Evolutionary conservation across 2,797 vertebrate genomes (phyloP), one percentile per base, ranked within the genome.

Genomic region (Denticeps clupeoides): DNA sequence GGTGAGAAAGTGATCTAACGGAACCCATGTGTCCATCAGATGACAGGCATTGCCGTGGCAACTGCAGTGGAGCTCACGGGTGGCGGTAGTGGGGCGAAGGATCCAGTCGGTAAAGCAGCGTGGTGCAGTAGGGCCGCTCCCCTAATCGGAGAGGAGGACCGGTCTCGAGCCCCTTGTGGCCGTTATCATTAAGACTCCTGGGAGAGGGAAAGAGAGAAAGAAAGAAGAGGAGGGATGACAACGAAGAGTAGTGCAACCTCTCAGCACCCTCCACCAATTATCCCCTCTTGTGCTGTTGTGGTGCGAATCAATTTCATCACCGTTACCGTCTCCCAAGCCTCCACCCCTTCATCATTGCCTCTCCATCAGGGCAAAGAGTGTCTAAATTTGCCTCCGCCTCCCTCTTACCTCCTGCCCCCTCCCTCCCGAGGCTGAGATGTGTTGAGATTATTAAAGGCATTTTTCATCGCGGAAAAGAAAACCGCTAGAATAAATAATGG

Each of bases 371-470:
- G 61, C 53, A 56, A 70, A 69, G 65, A 58, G 69, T 21, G 38
- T 73, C 65, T 71, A 77, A 78, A 80, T 78, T 78, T 74, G 70
- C 74, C 73, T 54, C 73, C 67, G 15, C 4, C 13, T 3, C 32
- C 32, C 4, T 7, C 15, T 13, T 7, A 33, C 5, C 4, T 3
- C 33, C 33, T 16, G 31, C 31, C 7, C 31, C 12, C 12, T 15
- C 13, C 16, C 31, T 33, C 13, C 7, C 33, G 16, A 32, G 37
- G 13, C 7, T 3, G 16, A 19, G 19, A 10, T 21, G 35, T 21
- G 67, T 72, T 73, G 58, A 75, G 69, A 80, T 80, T 75, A 81
- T 82, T 76, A 79, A 71, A 71, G 59, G 58, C 73, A 77, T 82
- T 78, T 49, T 76, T 80, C 77, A 79, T 56, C 52, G 58, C 18